A percentile compares a stretch with the other conserved stretches of the same genome.
These are phyloP conservation scores for Hypothenemus hampei DNA, from an alignment of 1,140 invertebrate genomes.

Conservation along the genomic window DNA sequence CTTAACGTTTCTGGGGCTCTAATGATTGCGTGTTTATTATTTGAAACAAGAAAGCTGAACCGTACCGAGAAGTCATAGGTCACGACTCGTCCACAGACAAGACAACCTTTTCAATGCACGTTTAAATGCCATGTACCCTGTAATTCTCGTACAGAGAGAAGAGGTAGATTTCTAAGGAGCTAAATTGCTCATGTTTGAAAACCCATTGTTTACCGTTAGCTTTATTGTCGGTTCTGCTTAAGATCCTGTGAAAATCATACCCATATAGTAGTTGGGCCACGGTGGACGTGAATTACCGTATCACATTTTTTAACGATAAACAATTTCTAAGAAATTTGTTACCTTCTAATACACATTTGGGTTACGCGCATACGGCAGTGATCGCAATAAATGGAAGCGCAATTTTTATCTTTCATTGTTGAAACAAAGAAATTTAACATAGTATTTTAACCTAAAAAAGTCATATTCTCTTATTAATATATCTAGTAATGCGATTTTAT, in stretches of 20 bases:
- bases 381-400: background rate
- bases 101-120: background rate
- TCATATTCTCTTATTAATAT: too few species aligned
- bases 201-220: background rate
- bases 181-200: background rate
- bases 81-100: constrained; percentile 8
- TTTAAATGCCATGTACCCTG: background rate
- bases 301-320: constrained; percentile 1
- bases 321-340: constrained; percentile 19
- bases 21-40: constrained; percentile 3
- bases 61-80: constrained; percentile 15
- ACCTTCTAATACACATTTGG: constrained; percentile 19
- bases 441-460: too few species aligned
- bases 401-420: too few species aligned
- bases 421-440: too few species aligned
- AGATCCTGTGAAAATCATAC: constrained; percentile 8
- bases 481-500: too few species aligned
- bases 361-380: constrained; percentile 13
- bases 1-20: background rate
- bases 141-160: too few species aligned
- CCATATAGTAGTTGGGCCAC: too few species aligned
- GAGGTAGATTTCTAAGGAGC: background rate
- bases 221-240: constrained; percentile 12
- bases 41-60: constrained; percentile 21
- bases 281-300: constrained; percentile 6